These are phyloP conservation scores for Sarcophaga subvicina DNA, from an alignment of 2,888 invertebrate genomes.

Conservation along the genomic window DNA sequence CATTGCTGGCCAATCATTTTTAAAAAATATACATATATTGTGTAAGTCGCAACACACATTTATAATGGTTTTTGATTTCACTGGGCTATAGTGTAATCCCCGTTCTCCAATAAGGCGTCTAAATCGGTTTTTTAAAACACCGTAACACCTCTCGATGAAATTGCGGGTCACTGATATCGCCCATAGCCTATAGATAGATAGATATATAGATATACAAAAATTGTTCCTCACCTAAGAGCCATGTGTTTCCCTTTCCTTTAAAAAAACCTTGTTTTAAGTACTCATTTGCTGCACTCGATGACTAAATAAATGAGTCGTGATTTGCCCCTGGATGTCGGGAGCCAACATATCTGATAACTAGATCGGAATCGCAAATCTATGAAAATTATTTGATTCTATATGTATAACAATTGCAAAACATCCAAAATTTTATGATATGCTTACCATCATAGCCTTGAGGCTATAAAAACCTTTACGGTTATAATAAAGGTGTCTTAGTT, in stretches of 20 bases:
- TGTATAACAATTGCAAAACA: too few relatives aligned
- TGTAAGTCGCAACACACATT: neutral
- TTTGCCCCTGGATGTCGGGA: too few relatives aligned
- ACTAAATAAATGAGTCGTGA: too few relatives aligned
- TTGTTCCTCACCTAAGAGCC: too few relatives aligned
- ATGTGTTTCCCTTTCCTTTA: too few relatives aligned
- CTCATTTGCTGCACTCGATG: neutral
- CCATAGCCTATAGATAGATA: neutral
- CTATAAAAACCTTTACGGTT: conserved; percentile 4
- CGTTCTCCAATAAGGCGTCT: neutral
- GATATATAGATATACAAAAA: neutral
- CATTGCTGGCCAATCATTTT: too few relatives aligned
- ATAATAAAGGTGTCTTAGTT: neutral
- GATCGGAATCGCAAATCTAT: neutral
- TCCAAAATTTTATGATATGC: neutral
- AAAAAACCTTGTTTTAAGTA: too few relatives aligned
- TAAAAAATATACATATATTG: neutral
- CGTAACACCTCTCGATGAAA: neutral
- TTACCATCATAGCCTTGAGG: neutral
- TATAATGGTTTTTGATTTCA: neutral
- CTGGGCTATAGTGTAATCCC: too few relatives aligned
- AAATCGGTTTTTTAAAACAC: neutral
- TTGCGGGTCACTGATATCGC: neutral
- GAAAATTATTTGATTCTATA: neutral
- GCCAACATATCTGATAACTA: neutral